These are phyloP conservation scores for Sitobion miscanthi DNA, from an alignment of 1,140 invertebrate species.

Conservation along the genomic window DNA sequence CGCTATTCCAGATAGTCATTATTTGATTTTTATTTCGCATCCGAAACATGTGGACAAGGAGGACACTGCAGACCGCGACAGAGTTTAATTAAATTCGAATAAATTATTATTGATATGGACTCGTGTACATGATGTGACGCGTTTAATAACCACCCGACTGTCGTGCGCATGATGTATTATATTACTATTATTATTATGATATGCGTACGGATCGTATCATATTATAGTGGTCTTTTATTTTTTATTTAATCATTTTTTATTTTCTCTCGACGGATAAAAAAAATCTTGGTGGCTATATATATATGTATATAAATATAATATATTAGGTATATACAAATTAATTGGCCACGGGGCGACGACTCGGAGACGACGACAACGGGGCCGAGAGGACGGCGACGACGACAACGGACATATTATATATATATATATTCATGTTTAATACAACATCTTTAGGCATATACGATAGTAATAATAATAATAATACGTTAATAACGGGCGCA, in stretches of 20 bases:
- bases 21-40: too few relatives aligned
- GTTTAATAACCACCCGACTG: too few relatives aligned
- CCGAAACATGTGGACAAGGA: too few relatives aligned
- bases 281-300: background rate
- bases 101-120: background rate
- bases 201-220: background rate
- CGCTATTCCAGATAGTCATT: too few relatives aligned
- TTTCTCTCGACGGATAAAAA: background rate
- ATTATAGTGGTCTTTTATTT: background rate
- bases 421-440: too few relatives aligned
- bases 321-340: constrained; percentile 11
- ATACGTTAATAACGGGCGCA: constrained; percentile 50
- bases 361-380: background rate
- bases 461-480: constrained; percentile 6
- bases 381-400: background rate
- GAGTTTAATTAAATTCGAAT: too few relatives aligned
- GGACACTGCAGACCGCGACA: too few relatives aligned
- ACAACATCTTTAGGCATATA: background rate
- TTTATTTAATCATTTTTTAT: background rate
- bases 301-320: background rate
- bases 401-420: background rate
- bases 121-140: too few relatives aligned
- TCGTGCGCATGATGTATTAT: background rate
- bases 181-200: background rate
- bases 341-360: constrained; percentile 30